Conservation (phyloP, 92 coral and sea anemone species). For the Meandrina meandrites region DNA sequence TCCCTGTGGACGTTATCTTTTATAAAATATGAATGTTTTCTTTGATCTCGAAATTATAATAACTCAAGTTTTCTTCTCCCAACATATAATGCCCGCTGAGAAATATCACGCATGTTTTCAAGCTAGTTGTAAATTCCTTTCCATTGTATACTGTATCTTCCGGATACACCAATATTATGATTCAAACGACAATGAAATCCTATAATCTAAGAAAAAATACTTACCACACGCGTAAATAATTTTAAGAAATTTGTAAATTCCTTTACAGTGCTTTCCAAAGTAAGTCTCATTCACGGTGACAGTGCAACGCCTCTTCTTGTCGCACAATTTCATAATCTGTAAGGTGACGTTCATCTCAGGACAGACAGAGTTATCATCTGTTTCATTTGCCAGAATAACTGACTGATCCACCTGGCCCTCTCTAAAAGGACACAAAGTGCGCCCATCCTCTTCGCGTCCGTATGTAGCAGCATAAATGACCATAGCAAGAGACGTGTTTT, state of each 20-base stretch:
- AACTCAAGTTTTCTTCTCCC: background rate
- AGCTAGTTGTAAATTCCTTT: background rate
- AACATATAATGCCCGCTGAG: background rate
- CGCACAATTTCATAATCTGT: constrained; percentile 45
- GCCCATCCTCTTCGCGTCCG: constrained; percentile 63
- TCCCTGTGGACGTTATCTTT: too few relatives aligned
- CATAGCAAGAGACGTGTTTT: constrained; percentile 75
- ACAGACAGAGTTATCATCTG: constrained; percentile 8
- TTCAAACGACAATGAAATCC: background rate
- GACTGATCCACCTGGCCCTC: background rate
- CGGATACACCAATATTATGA: background rate
- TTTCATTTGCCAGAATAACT: constrained; percentile 31
- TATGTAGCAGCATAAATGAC: constrained; percentile 72
- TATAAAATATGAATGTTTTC: too few relatives aligned
- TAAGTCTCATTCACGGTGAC: constrained; percentile 35
- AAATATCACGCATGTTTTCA: background rate
- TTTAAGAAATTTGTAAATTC: constrained; percentile 65
- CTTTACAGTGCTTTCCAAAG: constrained; percentile 64
- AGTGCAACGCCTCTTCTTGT: constrained; percentile 47
- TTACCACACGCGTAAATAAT: constrained; percentile 75
- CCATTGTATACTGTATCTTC: background rate
- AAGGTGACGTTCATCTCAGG: constrained; percentile 16
- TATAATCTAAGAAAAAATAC: background rate
- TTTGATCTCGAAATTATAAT: too few relatives aligned
- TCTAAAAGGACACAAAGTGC: constrained; percentile 58